Base-by-base conservation (phyloP, 2,888 invertebrate species). In the Hemaris fuciformis region DNA sequence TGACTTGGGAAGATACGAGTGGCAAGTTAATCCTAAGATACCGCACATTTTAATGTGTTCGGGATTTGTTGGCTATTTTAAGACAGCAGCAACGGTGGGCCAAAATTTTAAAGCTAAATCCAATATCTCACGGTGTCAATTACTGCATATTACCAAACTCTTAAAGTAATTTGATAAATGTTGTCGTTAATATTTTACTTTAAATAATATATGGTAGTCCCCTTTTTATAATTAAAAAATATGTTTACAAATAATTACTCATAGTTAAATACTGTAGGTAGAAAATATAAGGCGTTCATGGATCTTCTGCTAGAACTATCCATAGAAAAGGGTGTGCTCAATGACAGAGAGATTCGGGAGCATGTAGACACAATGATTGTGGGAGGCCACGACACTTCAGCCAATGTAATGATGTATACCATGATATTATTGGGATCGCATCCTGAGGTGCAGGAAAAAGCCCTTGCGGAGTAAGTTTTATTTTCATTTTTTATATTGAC, bases 351-450 rank as follows among this genome's bases (percentile, higher is more conserved):
- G 71, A 83, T 94, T 7, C 78, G 93, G 64, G 93, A 94, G 63
- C 94, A 94, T 71, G 93, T 94, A 0, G 93, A 94, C 66, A 94
- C 94, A 0, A 93, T 94, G 83, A 93, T 94, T 63, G 88, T 93
- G 1, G 94, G 93, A 1, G 94, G 94, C 63, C 89, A 92, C 70
- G 91, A 93, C 66, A 93, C 93, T 0, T 86, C 89, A 0, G 88
- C 93, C 0, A 85, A 84, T 4, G 89, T 86, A 0, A 79, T 91
- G 1, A 84, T 89, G 82, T 93, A 83, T 63, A 83, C 87, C 0
- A 71, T 93, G 56, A 66, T 90, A 57, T 69, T 92, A 64, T 67
- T 93, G 5, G 93, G 91, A 0, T 83, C 85, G 0, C 76, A 91
- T 61, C 89, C 88, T 53, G 79, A 88, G 3, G 84, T 83, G 0